A percentile compares a stretch with the other conserved stretches of the same genome.
Evolutionary conservation across 64 coral and sea anemone genomes (phyloP).

Genomic region (Actinia equina): DNA sequence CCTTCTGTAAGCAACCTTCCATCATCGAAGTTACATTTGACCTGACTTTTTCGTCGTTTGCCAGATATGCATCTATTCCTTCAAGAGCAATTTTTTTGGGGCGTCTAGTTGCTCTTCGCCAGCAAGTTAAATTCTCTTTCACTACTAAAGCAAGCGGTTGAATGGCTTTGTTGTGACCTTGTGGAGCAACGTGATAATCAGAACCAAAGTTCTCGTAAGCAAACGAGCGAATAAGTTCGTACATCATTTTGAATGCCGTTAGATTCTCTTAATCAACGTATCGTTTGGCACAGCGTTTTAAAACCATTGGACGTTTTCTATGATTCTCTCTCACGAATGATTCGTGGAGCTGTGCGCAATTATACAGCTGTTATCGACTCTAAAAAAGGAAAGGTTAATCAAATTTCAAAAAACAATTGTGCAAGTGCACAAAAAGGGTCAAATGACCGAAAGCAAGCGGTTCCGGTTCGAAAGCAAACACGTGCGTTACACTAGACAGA

Average conservation of each 20-base stretch:
- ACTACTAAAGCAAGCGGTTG: slow-evolving; percentile 10
- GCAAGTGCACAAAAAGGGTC: too few species aligned
- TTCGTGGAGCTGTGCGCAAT: too few species aligned
- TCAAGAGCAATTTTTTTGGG: background rate
- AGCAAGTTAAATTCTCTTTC: background rate
- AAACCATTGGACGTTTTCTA: background rate
- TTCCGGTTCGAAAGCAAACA: too few species aligned
- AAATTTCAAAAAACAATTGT: too few species aligned
- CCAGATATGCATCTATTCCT: background rate
- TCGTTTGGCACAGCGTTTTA: background rate
- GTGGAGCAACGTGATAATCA: slow-evolving; percentile 7
- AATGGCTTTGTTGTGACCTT: background rate
- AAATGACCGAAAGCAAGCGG: too few species aligned
- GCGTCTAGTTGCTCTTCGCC: background rate
- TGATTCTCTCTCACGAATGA: too few species aligned
- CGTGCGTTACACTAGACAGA: too few species aligned
- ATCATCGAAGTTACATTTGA: background rate
- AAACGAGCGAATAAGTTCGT: slow-evolving; percentile 5
- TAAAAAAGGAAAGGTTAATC: too few species aligned
- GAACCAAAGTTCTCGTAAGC: slow-evolving; percentile 2
- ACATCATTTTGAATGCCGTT: background rate
- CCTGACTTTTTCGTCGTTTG: background rate
- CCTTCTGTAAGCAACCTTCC: background rate
- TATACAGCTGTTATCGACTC: too few species aligned
- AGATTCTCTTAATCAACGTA: background rate